Base-by-base conservation (phyloP, 2,888 invertebrate genomes). In the Reticulitermes lucifugus region DNA sequence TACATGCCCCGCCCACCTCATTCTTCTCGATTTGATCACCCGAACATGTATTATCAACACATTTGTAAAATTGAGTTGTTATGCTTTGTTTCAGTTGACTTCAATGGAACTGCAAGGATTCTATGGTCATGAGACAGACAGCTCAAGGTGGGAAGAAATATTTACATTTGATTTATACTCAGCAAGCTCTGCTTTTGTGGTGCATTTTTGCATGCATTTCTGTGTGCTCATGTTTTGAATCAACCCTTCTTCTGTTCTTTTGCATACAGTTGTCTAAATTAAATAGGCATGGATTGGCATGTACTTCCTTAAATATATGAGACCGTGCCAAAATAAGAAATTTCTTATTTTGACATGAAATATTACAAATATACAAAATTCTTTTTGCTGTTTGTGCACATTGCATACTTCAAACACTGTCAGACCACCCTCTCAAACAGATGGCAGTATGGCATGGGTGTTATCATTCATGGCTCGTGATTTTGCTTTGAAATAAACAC, bases 31-130 rank as follows among this genome's bases (percentile, higher is more conserved):
- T 46, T 5, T 46, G 25, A 25, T 25, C 46, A 46, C 10, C 10
- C 25, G 25, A 25, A 25, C 51, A 51, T 14, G 51, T 14, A 7
- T 35, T 46, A 46, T 9, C 12, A 46, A 46, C 6, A 10, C 0
- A 46, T 46, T 1, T 89, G 88, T 25, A 70, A 70, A 70, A 25
- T 12, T 25, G 25, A 7, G 29, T 35, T 73, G 6, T 41, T 41
- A 73, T 73, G 88, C 89, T 87, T 88, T 86, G 88, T 90, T 89
- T 86, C 91, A 94, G 94, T 91, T 94, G 89, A 94, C 94, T 88
- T 93, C 94, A 88, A 94, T 95, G 94, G 95, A 95, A 90, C 92
- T 94, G 88, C 94, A 97, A 92, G 96, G 96, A 89, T 97, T 97
- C 92, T 98, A 98, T 92, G 95, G 92, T 51, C 96, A 96, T 91